phyloP scores from a whole-genome alignment of 2,797 vertebrate species.

The Enteromius fasciolatus region DNA sequence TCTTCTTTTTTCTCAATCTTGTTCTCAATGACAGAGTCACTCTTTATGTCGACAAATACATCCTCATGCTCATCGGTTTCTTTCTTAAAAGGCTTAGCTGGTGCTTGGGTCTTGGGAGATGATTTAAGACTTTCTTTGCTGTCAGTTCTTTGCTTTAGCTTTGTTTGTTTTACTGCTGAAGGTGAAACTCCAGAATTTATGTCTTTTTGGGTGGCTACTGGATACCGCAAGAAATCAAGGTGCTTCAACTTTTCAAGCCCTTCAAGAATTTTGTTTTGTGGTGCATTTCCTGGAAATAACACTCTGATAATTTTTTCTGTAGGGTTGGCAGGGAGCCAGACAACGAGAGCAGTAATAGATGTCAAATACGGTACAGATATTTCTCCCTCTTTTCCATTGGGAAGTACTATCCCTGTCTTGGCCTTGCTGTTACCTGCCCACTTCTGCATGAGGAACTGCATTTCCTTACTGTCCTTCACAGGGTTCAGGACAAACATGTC shows the following conservation, averaged over 20 bases:
- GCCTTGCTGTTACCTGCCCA: slow-evolving; percentile 99
- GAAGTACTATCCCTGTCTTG: slow-evolving; percentile 93
- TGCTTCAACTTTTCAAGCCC: slow-evolving; percentile 96
- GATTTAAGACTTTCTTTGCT: slow-evolving; percentile 98
- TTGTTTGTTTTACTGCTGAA: slow-evolving; percentile 88
- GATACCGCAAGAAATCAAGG: slow-evolving; percentile 93
- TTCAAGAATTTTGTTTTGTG: slow-evolving; percentile 97
- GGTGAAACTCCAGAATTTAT: slow-evolving; percentile 84
- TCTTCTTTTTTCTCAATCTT: slow-evolving; percentile 82
- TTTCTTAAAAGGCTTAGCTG: slow-evolving; percentile 83
- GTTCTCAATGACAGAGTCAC: slow-evolving; percentile 85
- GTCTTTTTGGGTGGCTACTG: slow-evolving; percentile 94
- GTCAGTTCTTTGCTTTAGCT: slow-evolving; percentile 95
- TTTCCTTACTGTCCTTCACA: slow-evolving; percentile 97
- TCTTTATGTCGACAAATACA: slow-evolving; percentile 80
- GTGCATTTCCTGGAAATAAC: slow-evolving; percentile 96
- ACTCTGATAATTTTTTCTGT: slow-evolving; percentile 95
- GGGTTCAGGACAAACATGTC: slow-evolving; percentile 98
- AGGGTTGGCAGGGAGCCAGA: slow-evolving; percentile 95
- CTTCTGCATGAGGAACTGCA: slow-evolving; percentile 99
- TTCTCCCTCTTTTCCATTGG: slow-evolving; percentile 95
- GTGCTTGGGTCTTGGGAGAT: slow-evolving; percentile 81
- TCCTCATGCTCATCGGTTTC: slow-evolving; percentile 85
- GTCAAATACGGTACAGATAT: slow-evolving; percentile 98
- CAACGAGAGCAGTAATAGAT: slow-evolving; percentile 94